These are phyloP conservation scores for Paralichthys olivaceus DNA, from an alignment of 2,113 vertebrate species.

Conservation along the genomic window DNA sequence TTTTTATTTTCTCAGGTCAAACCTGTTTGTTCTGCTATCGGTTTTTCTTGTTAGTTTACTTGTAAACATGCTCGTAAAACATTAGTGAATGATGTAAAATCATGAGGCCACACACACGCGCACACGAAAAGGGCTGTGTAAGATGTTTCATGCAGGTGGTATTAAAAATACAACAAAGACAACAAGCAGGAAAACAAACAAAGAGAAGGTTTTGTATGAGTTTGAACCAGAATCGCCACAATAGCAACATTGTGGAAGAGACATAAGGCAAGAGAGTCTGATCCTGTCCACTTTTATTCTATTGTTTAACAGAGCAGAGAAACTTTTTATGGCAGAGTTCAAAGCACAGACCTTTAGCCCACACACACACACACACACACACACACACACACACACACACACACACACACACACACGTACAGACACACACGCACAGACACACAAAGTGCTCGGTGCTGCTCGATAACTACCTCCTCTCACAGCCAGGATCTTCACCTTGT, in stretches of 20 bases:
- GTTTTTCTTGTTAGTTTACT: neutral
- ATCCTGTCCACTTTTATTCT: slow-evolving; percentile 7
- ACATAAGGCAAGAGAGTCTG: neutral
- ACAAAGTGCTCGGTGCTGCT: slow-evolving; percentile 44
- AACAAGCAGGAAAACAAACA: neutral
- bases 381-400: slow-evolving; percentile 1
- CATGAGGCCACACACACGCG: neutral
- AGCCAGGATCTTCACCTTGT: slow-evolving; percentile 67
- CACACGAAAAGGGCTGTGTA: neutral
- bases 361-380: slow-evolving; percentile 33
- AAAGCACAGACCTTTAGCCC: slow-evolving; percentile 49
- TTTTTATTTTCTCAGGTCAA: slow-evolving; percentile 13
- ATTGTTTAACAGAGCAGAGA: slow-evolving; percentile 39
- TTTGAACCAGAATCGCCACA: too few relatives aligned
- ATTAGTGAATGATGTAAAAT: slow-evolving; percentile 8
- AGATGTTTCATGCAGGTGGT: neutral
- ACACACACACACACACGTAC: slow-evolving; percentile 14
- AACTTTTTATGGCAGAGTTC: slow-evolving; percentile 54
- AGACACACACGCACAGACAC: slow-evolving; percentile 27
- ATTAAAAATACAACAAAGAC: slow-evolving; percentile 28
- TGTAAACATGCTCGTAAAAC: neutral
- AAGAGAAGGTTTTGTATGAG: neutral
- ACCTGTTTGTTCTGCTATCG: neutral
- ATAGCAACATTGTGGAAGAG: too few relatives aligned
- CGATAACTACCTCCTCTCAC: slow-evolving; percentile 69